A percentile compares a stretch with the other conserved stretches of the same genome.
Evolutionary conservation across 2,888 invertebrate species (phyloP).

Genomic region (Bimastos eiseni): DNA sequence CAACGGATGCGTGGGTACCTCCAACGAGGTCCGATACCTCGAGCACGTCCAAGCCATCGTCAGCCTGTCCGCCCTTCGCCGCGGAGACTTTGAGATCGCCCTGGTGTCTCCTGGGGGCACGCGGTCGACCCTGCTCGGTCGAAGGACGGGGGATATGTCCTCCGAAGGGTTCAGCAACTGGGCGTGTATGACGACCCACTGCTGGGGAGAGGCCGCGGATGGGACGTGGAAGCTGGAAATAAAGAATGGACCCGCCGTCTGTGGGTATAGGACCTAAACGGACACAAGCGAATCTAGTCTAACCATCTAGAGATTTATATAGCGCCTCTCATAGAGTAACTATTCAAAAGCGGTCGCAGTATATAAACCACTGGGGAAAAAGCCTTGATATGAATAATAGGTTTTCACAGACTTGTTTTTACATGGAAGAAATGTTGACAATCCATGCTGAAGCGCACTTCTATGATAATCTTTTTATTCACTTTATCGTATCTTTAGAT

Average conservation of each 20-base stretch:
- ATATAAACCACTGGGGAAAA: too few species aligned
- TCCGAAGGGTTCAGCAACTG: conserved; percentile 88
- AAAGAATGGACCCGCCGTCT: conserved; percentile 64
- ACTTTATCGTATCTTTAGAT: too few species aligned
- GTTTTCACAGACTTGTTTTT: too few species aligned
- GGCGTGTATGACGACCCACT: conserved; percentile 99
- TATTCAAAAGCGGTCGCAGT: too few species aligned
- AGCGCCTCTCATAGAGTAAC: too few species aligned
- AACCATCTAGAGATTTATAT: background rate
- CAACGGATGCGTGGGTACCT: conserved; percentile 54
- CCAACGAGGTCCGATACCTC: conserved; percentile 78
- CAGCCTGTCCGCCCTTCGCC: conserved; percentile 81
- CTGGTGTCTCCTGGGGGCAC: conserved; percentile 54
- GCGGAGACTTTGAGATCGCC: conserved; percentile 88
- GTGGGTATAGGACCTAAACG: conserved; percentile 27
- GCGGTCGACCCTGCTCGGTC: conserved; percentile 42
- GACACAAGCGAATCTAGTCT: background rate
- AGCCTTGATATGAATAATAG: too few species aligned
- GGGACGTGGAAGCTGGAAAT: conserved; percentile 94
- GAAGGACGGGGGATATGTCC: conserved; percentile 86
- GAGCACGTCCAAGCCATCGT: conserved; percentile 97
- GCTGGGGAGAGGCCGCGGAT: conserved; percentile 93
- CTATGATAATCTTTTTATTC: too few species aligned
- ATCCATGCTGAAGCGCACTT: too few species aligned
- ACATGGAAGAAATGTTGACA: too few species aligned